Evolutionary conservation across 2,797 vertebrate genomes (phyloP).

Genomic region (Sebastes umbrosus): DNA sequence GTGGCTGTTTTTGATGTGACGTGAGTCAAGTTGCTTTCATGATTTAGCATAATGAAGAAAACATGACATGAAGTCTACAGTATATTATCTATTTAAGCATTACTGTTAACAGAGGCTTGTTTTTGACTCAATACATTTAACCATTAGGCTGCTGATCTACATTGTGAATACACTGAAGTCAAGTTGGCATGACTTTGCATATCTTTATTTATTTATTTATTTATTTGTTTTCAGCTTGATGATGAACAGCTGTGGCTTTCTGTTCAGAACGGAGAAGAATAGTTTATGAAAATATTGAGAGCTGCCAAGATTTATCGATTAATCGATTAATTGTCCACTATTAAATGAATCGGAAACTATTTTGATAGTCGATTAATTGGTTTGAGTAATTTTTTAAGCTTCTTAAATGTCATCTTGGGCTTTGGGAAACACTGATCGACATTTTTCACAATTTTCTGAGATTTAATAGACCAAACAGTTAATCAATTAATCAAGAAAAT

Average conservation of each 20-base stretch:
- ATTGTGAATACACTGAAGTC: background rate
- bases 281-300: background rate
- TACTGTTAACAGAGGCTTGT: background rate
- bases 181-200: background rate
- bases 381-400: no score
- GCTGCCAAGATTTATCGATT: no score
- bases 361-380: no score
- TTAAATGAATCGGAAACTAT: no score
- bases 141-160: background rate
- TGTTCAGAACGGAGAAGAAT: background rate
- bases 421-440: no score
- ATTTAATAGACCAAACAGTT: fast-evolving
- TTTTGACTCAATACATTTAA: background rate
- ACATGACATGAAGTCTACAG: background rate
- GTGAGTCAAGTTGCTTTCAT: conserved; percentile 18
- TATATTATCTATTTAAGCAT: background rate
- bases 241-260: background rate
- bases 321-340: no score
- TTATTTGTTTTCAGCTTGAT: no score
- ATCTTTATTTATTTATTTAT: background rate
- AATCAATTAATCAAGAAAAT: no score
- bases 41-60: conserved; percentile 28
- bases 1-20: conserved; percentile 20
- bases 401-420: no score
- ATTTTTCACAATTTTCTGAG: no score